Evolutionary conservation across 2,113 vertebrate genomes (phyloP).

Genomic region (Nibea coibor): DNA sequence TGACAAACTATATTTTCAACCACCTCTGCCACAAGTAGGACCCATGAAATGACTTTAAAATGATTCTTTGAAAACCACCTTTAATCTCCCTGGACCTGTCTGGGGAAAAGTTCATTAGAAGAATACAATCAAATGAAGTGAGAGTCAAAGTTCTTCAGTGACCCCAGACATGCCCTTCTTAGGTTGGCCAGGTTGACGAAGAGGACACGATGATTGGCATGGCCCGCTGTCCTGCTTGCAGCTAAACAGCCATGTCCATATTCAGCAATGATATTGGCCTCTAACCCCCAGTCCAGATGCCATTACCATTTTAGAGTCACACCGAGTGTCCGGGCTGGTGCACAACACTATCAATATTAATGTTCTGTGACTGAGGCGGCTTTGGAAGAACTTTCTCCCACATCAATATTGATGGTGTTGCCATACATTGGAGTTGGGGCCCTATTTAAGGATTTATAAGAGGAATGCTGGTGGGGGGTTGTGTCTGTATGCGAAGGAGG

Average conservation of each 20-base stretch:
- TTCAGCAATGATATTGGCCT: slow-evolving; percentile 67
- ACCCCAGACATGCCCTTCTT: slow-evolving; percentile 39
- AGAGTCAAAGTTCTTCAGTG: slow-evolving; percentile 19
- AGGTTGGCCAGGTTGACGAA: slow-evolving; percentile 13
- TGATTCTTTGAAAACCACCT: not conserved
- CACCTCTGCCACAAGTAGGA: not conserved
- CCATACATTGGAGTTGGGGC: slow-evolving; percentile 77
- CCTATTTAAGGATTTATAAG: slow-evolving; percentile 84
- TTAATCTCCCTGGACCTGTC: not conserved
- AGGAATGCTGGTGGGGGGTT: slow-evolving; percentile 50
- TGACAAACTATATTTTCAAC: not conserved
- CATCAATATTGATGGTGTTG: slow-evolving; percentile 87
- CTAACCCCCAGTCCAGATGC: slow-evolving; percentile 60
- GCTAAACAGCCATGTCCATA: slow-evolving; percentile 75
- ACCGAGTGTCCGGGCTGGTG: slow-evolving; percentile 63
- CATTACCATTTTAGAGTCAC: slow-evolving; percentile 77
- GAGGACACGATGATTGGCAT: slow-evolving; percentile 50
- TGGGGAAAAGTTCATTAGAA: not conserved
- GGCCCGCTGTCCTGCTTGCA: slow-evolving; percentile 37
- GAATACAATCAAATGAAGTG: slow-evolving; percentile 39
- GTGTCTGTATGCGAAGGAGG: slow-evolving; percentile 47
- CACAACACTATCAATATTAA: slow-evolving; percentile 86
- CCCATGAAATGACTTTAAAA: not conserved
- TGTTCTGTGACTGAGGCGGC: slow-evolving; percentile 80
- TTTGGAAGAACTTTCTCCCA: slow-evolving; percentile 82